A percentile compares a stretch with the other conserved stretches of the same genome.
phyloP scores from a whole-genome alignment of 2,888 invertebrate genomes.

The Epsilonema sp. region DNA sequence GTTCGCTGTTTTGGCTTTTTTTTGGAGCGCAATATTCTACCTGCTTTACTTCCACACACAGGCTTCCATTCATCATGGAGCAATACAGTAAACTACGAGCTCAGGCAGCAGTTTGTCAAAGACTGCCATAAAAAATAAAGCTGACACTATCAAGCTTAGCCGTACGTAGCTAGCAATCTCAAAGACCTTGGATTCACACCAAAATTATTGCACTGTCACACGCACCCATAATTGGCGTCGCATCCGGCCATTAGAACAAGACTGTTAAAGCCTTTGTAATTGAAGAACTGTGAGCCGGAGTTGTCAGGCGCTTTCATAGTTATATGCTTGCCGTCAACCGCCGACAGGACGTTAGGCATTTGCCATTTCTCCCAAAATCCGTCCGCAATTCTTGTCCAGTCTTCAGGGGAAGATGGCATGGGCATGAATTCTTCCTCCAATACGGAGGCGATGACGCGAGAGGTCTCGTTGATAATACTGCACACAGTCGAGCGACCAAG shows the following conservation, averaged over 20 bases:
- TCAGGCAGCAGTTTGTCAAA: no score
- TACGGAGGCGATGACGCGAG: not conserved
- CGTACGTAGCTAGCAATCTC: no score
- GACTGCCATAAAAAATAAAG: no score
- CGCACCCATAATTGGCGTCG: conserved; percentile 29
- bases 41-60: no score
- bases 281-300: conserved; percentile 19
- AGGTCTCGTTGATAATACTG: not conserved
- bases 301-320: conserved; percentile 16
- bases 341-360: conserved; percentile 25
- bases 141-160: no score
- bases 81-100: no score
- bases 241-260: conserved; percentile 28
- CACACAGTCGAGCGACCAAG: not conserved
- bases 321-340: conserved; percentile 26
- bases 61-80: no score
- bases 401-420: not conserved
- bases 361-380: conserved; percentile 17
- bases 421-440: not conserved
- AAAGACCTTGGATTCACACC: no score
- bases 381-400: conserved; percentile 6
- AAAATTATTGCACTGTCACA: no score
- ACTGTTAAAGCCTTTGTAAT: conserved; percentile 22
- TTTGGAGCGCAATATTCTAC: no score
- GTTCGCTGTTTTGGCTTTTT: no score